Evolutionary conservation across 2,113 vertebrate genomes (phyloP).

Genomic region (Axis porcinus): DNA sequence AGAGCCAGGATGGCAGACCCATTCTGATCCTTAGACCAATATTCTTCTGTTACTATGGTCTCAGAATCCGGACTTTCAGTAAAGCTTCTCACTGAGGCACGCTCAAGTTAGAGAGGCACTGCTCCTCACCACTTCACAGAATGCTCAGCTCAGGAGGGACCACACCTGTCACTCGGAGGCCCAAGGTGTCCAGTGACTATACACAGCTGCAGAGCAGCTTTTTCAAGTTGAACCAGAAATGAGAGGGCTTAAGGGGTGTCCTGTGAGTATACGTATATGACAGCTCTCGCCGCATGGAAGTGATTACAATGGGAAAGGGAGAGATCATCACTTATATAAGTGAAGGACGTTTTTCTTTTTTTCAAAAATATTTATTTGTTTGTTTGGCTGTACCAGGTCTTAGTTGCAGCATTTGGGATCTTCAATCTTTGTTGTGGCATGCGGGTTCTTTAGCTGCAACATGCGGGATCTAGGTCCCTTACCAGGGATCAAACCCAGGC

Average conservation of each 20-base stretch:
- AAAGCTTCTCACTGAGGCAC: background rate
- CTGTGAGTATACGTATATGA: background rate
- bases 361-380: background rate
- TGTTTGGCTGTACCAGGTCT: background rate
- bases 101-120: background rate
- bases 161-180: background rate
- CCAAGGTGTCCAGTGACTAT: background rate
- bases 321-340: background rate
- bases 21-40: background rate
- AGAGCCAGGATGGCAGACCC: background rate
- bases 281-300: background rate
- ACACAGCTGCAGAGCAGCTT: conserved; percentile 36
- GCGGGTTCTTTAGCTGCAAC: background rate
- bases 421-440: background rate
- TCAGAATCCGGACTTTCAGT: background rate
- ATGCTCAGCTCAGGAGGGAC: background rate
- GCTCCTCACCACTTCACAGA: background rate
- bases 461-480: background rate
- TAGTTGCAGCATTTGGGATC: background rate
- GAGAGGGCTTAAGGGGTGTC: background rate
- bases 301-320: background rate
- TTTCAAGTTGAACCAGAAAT: conserved; percentile 30
- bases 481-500: background rate
- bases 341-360: background rate
- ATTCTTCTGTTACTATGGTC: background rate